phyloP scores from a whole-genome alignment of 1,140 invertebrate species.

The Listronotus bonariensis region DNA sequence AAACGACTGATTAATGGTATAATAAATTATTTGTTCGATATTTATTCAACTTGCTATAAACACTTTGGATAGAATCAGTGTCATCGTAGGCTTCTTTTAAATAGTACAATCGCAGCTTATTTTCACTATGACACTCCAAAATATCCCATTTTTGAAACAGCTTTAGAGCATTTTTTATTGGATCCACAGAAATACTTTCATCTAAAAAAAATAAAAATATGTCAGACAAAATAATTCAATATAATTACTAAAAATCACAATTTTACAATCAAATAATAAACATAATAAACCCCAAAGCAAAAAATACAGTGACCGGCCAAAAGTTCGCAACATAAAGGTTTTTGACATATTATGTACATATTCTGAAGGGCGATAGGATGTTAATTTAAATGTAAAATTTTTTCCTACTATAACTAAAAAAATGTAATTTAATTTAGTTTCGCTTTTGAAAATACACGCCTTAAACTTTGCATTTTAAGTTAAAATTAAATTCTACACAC shows the following conservation, averaged over 20 bases:
- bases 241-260: slow-evolving; percentile 10
- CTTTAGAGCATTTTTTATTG: slow-evolving; percentile 80
- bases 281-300: too few relatives aligned
- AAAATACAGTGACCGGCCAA: too few relatives aligned
- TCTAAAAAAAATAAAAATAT: slow-evolving; percentile 62
- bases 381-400: too few relatives aligned
- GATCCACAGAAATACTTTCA: slow-evolving; percentile 80
- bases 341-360: too few relatives aligned
- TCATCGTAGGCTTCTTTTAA: slow-evolving; percentile 58
- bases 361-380: too few relatives aligned
- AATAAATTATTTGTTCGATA: slow-evolving; percentile 17
- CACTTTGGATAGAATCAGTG: slow-evolving; percentile 38
- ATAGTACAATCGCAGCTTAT: slow-evolving; percentile 61
- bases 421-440: too few relatives aligned
- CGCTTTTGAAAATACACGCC: too few relatives aligned
- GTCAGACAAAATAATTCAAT: slow-evolving; percentile 36
- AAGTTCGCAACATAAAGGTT: too few relatives aligned
- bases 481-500: too few relatives aligned
- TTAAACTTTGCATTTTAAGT: too few relatives aligned
- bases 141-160: slow-evolving; percentile 78
- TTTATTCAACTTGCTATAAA: slow-evolving; percentile 44
- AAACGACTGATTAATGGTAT: too few relatives aligned
- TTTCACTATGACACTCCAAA: slow-evolving; percentile 70
- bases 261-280: background rate
- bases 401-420: too few relatives aligned